A percentile compares a stretch with the other conserved stretches of the same genome.
Conservation (phyloP, 2,113 vertebrate genomes). For the Galemys pyrenaicus region DNA sequence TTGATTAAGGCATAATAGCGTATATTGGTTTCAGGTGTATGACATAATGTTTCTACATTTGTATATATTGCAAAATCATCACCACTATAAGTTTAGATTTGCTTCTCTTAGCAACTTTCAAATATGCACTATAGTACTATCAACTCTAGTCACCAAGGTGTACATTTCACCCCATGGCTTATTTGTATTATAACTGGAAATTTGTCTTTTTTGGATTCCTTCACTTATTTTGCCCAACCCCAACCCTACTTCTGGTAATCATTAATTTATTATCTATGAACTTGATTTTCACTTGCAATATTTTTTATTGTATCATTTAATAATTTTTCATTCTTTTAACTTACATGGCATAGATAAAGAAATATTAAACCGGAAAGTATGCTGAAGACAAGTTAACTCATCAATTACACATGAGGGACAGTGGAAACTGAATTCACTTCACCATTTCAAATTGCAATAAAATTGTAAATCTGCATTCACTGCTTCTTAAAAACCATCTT, state of each 20-base stretch:
- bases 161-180: neutral
- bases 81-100: neutral
- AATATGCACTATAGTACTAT: neutral
- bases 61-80: neutral
- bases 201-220: neutral
- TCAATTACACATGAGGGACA: conserved; percentile 84
- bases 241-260: neutral
- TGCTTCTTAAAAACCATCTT: conserved; percentile 78
- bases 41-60: neutral
- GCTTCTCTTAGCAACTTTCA: neutral
- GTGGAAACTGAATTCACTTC: conserved; percentile 84
- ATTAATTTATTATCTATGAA: neutral
- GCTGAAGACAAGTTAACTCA: conserved; percentile 89
- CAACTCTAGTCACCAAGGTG: neutral
- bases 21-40: neutral
- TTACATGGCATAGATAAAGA: conserved; percentile 86
- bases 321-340: conserved; percentile 88
- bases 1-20: neutral
- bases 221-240: neutral
- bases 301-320: conserved; percentile 84
- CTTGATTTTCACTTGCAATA: neutral
- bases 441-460: conserved; percentile 84
- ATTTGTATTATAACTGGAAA: neutral
- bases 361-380: conserved; percentile 84
- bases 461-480: conserved; percentile 84